A percentile compares a stretch with the other conserved stretches of the same genome.
phyloP scores from a whole-genome alignment of 1,140 invertebrate genomes.

The Teleogryllus occipitalis region DNA sequence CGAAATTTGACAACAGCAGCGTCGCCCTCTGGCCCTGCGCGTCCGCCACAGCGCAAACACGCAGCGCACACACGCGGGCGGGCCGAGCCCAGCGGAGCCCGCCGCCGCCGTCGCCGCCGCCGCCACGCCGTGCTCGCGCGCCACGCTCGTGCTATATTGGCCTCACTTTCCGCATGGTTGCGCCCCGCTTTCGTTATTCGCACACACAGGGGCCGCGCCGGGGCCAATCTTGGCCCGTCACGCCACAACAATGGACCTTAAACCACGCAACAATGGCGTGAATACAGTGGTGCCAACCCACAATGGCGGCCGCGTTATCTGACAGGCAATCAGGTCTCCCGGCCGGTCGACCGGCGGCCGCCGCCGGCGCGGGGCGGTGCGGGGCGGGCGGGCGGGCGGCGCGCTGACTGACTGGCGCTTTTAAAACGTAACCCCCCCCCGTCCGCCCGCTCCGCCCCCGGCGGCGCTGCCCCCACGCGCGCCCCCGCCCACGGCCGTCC shows the following conservation, averaged over 20 bases:
- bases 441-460: not conserved
- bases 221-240: not conserved
- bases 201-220: not conserved
- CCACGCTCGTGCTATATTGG: not conserved
- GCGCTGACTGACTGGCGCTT: not conserved
- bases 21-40: too few species aligned
- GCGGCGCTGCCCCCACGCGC: not conserved
- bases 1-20: not conserved
- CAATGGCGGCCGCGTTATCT: not conserved
- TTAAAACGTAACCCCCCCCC: not conserved
- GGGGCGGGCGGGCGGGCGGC: too few species aligned
- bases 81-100: not conserved
- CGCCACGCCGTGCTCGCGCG: not conserved
- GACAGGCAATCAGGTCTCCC: constrained; percentile 2
- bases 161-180: not conserved
- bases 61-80: not conserved
- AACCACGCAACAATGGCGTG: not conserved
- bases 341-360: too few species aligned
- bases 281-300: not conserved
- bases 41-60: too few species aligned
- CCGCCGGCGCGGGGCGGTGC: too few species aligned
- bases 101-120: too few species aligned
- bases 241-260: not conserved
- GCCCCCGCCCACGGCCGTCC: too few species aligned
- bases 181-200: not conserved